phyloP scores from a whole-genome alignment of 2,113 vertebrate genomes.

The Mohoua ochrocephala region DNA sequence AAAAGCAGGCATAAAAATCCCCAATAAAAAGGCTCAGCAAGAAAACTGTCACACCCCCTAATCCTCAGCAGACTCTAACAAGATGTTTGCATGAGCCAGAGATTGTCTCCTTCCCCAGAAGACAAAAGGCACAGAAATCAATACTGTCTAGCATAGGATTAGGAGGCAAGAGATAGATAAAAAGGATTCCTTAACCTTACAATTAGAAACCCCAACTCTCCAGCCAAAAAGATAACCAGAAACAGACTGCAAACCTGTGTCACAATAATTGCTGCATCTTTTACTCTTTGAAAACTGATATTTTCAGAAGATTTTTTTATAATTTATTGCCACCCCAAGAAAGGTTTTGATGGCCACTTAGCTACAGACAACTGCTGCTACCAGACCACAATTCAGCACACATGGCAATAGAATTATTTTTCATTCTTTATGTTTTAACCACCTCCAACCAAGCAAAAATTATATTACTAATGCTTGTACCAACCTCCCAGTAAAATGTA shows the following conservation, averaged over 20 bases:
- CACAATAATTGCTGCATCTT: constrained; percentile 30
- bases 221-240: constrained; percentile 50
- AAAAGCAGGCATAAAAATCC: constrained; percentile 66
- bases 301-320: constrained; percentile 14
- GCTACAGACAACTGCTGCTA: constrained; percentile 28
- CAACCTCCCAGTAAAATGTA: constrained; percentile 58
- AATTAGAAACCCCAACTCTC: constrained; percentile 52
- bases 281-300: constrained; percentile 58
- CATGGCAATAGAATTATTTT: constrained; percentile 50
- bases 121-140: constrained; percentile 68
- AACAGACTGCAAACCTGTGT: constrained; percentile 45
- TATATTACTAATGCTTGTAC: constrained; percentile 49
- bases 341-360: constrained; percentile 44
- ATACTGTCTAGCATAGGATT: constrained; percentile 58
- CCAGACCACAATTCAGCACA: constrained; percentile 48
- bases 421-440: constrained; percentile 45
- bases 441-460: constrained; percentile 65
- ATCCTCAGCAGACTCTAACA: constrained; percentile 72
- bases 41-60: constrained; percentile 65
- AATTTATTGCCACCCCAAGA: constrained; percentile 22
- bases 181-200: constrained; percentile 63
- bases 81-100: constrained; percentile 63
- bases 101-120: constrained; percentile 55
- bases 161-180: constrained; percentile 60
- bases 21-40: constrained; percentile 65